Conservation (phyloP, 2,797 vertebrate species). For the Lutjanus argentimaculatus region DNA sequence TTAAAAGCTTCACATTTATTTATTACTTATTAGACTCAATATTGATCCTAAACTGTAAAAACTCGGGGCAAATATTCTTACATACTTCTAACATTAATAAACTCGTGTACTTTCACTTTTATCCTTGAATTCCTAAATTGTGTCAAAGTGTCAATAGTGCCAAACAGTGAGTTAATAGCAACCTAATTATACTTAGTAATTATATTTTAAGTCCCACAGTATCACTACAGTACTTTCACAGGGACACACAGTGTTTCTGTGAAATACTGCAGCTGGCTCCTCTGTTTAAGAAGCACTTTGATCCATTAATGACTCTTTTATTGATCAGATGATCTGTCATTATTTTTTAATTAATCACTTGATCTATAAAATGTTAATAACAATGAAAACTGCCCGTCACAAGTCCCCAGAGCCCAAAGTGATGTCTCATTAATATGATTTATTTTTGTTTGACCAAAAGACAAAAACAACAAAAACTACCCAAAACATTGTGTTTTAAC, state of each 20-base stretch:
- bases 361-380: neutral
- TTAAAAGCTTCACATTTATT: too few relatives aligned
- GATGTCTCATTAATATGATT: neutral
- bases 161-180: neutral
- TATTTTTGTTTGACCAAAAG: neutral
- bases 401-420: neutral
- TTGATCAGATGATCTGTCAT: neutral
- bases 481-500: neutral
- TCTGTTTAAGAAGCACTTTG: too few relatives aligned
- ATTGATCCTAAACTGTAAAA: too few relatives aligned
- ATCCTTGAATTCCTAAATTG: neutral
- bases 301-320: neutral
- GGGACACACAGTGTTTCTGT: neutral
- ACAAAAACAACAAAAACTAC: neutral
- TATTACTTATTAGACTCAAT: too few relatives aligned
- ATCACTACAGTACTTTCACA: neutral
- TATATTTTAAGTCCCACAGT: neutral
- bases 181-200: neutral
- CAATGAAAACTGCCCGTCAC: neutral
- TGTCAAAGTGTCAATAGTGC: neutral
- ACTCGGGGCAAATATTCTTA: too few relatives aligned
- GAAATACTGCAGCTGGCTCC: too few relatives aligned
- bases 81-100: accelerated
- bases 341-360: neutral
- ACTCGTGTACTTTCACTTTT: neutral